Base-by-base conservation (phyloP, 2,888 invertebrate species). In the Rhogogaster chlorosoma region DNA sequence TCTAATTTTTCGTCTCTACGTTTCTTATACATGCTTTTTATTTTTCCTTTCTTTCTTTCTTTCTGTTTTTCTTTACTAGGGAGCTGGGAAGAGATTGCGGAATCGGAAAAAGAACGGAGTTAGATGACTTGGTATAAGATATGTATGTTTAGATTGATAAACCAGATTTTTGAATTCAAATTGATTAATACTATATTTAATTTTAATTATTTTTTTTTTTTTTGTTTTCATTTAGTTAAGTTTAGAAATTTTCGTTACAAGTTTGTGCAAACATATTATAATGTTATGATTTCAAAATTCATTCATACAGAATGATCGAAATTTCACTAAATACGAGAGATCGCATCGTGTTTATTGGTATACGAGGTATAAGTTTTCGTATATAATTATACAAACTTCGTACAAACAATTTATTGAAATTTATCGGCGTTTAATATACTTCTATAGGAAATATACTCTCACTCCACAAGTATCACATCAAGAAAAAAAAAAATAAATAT, bases 311-410 rank as follows among this genome's bases (percentile, higher is more conserved):
- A 61, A 61, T 29, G 26, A 53, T 53, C 6, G 53, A 53, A 53
- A 53, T 53, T 53, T 53, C 53, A n/a, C 53, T n/a, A 53, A 49
- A 49, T 18, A 49, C 49, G 10, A 61, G 22, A 61, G 22, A 29
- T 61, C 61, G 3, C 12, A 29, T 22, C 61, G 61, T 29, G 61
- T 26, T 61, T 26, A 61, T 61, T 61, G 1, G 1, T 53, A 53
- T n/a, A 53, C 53, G n/a, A 18, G 53, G 10, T 53, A 53, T 12
- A 26, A 22, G 12, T 26, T 61, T 61, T 61, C 26, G 61, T 26
- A 61, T 61, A 61, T 61, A 61, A 61, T 26, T 61, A 61, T 61
- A 61, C 61, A 61, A 61, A 61, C 61, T 61, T 61, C 10, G 61
- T 61, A 61, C 61, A 61, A 61, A 61, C 26, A 61, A 61, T 61